A percentile compares a stretch with the other conserved stretches of the same genome.
These are phyloP conservation scores for Solenopsis invicta DNA, from an alignment of 1,140 invertebrate species.

Conservation along the genomic window DNA sequence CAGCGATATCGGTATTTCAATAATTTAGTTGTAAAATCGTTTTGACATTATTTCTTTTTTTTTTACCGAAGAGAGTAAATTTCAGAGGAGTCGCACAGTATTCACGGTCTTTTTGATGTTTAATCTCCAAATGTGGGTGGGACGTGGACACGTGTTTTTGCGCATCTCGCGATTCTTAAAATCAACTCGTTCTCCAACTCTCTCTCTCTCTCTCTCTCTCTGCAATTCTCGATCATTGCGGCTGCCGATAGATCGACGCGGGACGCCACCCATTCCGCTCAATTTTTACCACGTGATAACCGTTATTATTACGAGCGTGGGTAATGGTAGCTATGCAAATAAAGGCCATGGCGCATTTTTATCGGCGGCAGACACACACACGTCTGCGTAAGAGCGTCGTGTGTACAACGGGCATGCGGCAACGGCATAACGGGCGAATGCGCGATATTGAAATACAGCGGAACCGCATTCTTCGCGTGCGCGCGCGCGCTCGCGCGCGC, in stretches of 20 bases:
- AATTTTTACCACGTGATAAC: conserved; percentile 55
- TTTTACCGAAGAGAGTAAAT: neutral
- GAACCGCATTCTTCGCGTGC: conserved; percentile 46
- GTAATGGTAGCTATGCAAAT: conserved; percentile 60
- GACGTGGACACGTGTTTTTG: neutral
- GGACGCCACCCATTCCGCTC: conserved; percentile 30
- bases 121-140: neutral
- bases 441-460: conserved; percentile 58
- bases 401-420: conserved; percentile 1
- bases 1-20: too few relatives aligned
- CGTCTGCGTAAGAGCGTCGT: neutral
- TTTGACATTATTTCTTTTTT: neutral
- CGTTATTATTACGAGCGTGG: conserved; percentile 58
- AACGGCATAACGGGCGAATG: conserved; percentile 14
- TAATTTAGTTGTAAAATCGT: too few relatives aligned
- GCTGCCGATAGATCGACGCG: conserved; percentile 17
- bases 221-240: conserved; percentile 32
- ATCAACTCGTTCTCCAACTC: neutral
- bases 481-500: neutral
- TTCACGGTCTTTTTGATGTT: neutral
- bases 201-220: neutral
- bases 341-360: conserved; percentile 55
- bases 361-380: conserved; percentile 14
- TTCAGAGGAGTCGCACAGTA: neutral
- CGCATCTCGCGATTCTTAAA: neutral